Conservation (phyloP, 2,797 vertebrate genomes). For the Naso thynnoides region DNA sequence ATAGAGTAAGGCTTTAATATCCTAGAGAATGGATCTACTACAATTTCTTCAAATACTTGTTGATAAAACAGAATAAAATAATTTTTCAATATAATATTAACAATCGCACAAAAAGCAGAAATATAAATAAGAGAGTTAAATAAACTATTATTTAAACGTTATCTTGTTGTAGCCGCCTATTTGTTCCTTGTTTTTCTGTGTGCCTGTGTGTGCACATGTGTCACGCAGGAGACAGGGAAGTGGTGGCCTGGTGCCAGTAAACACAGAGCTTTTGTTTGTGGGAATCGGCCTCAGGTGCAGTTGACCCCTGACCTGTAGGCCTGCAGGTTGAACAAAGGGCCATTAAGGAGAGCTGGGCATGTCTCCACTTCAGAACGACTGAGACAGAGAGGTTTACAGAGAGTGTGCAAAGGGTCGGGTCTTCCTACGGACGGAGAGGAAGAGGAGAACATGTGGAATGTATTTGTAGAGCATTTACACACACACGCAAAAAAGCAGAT, state of each 20-base stretch:
- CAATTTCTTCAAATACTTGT: not conserved
- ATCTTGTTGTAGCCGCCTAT: conserved; percentile 19
- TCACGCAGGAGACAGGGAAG: conserved; percentile 71
- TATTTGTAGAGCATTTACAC: not conserved
- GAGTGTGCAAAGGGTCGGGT: conserved; percentile 61
- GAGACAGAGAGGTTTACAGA: conserved; percentile 66
- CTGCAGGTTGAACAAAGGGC: conserved; percentile 87
- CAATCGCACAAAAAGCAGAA: not conserved
- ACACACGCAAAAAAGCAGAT: not conserved
- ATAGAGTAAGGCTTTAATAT: not conserved
- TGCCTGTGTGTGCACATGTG: not conserved
- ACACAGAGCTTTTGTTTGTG: conserved; percentile 83
- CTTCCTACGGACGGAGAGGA: conserved; percentile 10
- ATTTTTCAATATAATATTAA: not conserved
- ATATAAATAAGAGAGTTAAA: not conserved
- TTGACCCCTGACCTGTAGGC: conserved; percentile 84
- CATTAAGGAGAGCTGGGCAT: conserved; percentile 79
- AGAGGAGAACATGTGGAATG: not conserved
- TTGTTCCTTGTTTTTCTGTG: conserved; percentile 20
- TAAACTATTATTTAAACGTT: not conserved
- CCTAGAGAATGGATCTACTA: no score
- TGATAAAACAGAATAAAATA: not conserved
- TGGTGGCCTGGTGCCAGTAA: conserved; percentile 78
- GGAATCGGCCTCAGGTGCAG: conserved; percentile 88
- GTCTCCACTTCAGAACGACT: conserved; percentile 71